Evolutionary conservation across 1,140 invertebrate genomes (phyloP).

Genomic region (Drosophila arawakana): DNA sequence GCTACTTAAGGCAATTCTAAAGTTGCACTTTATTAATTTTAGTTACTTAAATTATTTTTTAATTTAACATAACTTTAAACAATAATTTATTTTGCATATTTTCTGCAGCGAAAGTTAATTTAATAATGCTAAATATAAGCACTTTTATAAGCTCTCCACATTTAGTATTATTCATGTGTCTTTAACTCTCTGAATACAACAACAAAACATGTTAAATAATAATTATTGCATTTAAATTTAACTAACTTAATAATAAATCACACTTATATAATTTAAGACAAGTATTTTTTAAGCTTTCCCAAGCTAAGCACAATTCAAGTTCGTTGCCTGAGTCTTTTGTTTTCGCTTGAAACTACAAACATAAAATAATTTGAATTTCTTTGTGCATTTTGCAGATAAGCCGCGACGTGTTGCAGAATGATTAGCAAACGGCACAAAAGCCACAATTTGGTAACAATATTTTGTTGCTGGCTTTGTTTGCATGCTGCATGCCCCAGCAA

Average conservation of each 20-base stretch:
- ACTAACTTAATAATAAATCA: background rate
- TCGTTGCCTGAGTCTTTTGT: slow-evolving; percentile 51
- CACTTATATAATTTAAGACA: background rate
- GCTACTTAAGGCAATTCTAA: too few species aligned
- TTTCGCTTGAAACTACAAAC: slow-evolving; percentile 17
- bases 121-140: too few species aligned
- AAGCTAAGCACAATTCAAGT: slow-evolving; percentile 22
- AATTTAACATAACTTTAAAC: too few species aligned
- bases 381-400: slow-evolving; percentile 75
- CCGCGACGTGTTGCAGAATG: slow-evolving; percentile 64
- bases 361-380: slow-evolving; percentile 37
- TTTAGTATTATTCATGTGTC: too few species aligned
- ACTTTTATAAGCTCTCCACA: too few species aligned
- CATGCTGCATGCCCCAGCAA: slow-evolving; percentile 29
- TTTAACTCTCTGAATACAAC: background rate
- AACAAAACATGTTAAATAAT: background rate
- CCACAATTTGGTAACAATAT: slow-evolving; percentile 75
- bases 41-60: too few species aligned
- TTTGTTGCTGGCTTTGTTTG: slow-evolving; percentile 49
- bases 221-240: background rate
- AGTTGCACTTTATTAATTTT: too few species aligned
- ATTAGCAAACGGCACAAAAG: slow-evolving; percentile 83
- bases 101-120: too few species aligned
- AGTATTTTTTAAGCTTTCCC: background rate
- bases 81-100: too few species aligned